Evolutionary conservation across 2,797 vertebrate species (phyloP).

Genomic region (Lophius americanus): DNA sequence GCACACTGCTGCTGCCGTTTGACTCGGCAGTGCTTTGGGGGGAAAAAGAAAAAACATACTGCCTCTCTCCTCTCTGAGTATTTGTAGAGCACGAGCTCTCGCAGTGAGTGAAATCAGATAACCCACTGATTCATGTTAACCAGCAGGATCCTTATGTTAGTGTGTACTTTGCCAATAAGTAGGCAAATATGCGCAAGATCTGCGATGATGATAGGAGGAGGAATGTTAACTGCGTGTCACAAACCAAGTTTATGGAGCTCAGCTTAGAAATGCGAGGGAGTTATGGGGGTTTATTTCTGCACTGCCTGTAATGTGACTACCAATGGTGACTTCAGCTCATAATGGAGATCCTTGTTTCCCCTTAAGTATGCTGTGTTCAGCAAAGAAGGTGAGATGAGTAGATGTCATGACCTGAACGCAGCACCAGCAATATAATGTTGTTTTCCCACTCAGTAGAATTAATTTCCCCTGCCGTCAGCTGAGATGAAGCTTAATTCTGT

Average conservation of each 20-base stretch:
- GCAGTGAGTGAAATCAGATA: slow-evolving; percentile 51
- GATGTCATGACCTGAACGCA: slow-evolving; percentile 7
- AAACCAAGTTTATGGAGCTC: slow-evolving; percentile 19
- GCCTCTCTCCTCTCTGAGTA: slow-evolving; percentile 9
- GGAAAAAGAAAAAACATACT: background rate
- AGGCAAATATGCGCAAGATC: slow-evolving; percentile 63
- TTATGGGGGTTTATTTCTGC: slow-evolving; percentile 1
- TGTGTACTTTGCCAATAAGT: slow-evolving; percentile 44
- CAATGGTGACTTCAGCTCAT: background rate
- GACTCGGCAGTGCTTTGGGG: background rate
- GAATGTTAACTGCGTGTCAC: slow-evolving; percentile 16
- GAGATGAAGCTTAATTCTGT: slow-evolving; percentile 41
- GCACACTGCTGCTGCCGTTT: background rate
- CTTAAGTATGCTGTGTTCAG: slow-evolving; percentile 19
- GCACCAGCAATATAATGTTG: slow-evolving; percentile 12
- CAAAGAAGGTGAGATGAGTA: slow-evolving; percentile 20
- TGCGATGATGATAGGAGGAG: slow-evolving; percentile 21
- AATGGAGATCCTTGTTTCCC: slow-evolving; percentile 10
- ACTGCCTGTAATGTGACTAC: background rate
- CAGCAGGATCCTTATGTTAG: slow-evolving; percentile 56
- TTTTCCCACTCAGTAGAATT: slow-evolving; percentile 39
- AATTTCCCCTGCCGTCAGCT: slow-evolving; percentile 46
- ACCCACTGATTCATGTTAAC: slow-evolving; percentile 48
- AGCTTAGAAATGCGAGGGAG: background rate
- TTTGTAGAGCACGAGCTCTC: slow-evolving; percentile 47